Evolutionary conservation across 2,113 vertebrate species (phyloP), one percentile per base, ranked within the genome.

Genomic region (Puntigrus tetrazona): DNA sequence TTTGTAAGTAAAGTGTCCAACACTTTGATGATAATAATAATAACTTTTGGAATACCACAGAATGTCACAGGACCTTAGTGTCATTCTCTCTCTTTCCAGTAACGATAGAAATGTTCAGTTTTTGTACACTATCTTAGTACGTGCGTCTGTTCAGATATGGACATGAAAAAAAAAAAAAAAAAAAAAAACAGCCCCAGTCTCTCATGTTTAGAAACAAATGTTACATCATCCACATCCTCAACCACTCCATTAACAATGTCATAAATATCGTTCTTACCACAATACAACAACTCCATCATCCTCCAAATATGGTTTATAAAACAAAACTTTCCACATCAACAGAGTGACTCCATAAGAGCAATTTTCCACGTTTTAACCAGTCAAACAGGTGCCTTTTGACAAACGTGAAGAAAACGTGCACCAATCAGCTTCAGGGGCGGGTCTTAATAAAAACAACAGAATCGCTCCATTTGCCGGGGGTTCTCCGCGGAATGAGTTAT

Each of bases 401-500:
- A 22, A 89, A 91, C 85, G 43, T 55, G 67, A 2, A 81, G 84
- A 81, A n/a, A n/a, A n/a, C n/a, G n/a, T n/a, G 0, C n/a, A 80
- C 92, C 92, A 94, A 92, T 93, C 86, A 29, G 83, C 76, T 11
- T 34, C 1, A 38, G 5, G 25, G 82, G 63, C 72, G 59, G 83
- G 84, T 29, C 79, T 70, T 82, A 36, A 36, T 84, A 31, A 79
- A 79, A 20, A 45, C 8, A 80, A 20, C 22, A 34, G 9, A 61
- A 20, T 59, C n/a, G 27, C 43, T 45, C 16, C 59, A 2, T 63
- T 57, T 55, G 61, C 22, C 84, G 69, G 13, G 84, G 87, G 86
- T 86, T 78, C 29, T 74, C 1, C n/a, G 8, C 52, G 90, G 87
- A 70, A 97, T 98, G 97, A 96, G 94, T 92, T 97, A 95, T 72